Conservation (phyloP, 2,113 vertebrate species). For the Passerina amoena region DNA sequence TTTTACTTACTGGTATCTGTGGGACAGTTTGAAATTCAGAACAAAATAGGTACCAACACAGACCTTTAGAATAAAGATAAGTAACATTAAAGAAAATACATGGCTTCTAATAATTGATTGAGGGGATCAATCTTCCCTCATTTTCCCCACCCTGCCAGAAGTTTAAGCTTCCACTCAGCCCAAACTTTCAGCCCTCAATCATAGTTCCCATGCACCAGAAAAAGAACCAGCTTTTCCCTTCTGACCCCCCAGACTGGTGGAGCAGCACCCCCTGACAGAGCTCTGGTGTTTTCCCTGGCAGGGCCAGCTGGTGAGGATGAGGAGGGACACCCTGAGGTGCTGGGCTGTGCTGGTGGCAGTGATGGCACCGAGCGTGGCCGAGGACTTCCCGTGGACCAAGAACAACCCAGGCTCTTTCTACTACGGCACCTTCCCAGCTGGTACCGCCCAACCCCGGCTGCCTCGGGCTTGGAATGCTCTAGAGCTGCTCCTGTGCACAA, state of each 20-base stretch:
- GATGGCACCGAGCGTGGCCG: slow-evolving; percentile 71
- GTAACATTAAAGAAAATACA: not conserved
- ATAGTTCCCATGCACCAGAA: not conserved
- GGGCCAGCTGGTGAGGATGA: not conserved
- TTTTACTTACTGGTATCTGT: not conserved
- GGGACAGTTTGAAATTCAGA: not conserved
- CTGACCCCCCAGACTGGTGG: not conserved
- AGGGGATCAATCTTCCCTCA: not conserved
- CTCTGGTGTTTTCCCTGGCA: not conserved
- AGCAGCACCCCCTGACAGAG: not conserved
- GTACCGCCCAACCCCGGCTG: slow-evolving; percentile 54
- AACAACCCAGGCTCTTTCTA: slow-evolving; percentile 88
- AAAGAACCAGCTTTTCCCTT: not conserved
- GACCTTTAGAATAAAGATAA: not conserved
- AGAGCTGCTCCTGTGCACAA: not conserved
- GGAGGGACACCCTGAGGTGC: not conserved
- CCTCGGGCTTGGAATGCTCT: not conserved
- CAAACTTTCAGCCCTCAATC: not conserved
- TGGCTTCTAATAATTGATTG: not conserved
- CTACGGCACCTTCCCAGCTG: slow-evolving; percentile 90
- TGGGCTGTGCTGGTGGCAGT: slow-evolving; percentile 77
- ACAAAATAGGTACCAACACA: not conserved
- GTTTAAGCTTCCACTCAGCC: not conserved
- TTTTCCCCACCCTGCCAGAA: not conserved
- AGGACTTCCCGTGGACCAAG: slow-evolving; percentile 85